A percentile compares a stretch with the other conserved stretches of the same genome.
These are phyloP conservation scores for Muscidifurax raptorellus DNA, from an alignment of 1,140 invertebrate species.

Conservation along the genomic window DNA sequence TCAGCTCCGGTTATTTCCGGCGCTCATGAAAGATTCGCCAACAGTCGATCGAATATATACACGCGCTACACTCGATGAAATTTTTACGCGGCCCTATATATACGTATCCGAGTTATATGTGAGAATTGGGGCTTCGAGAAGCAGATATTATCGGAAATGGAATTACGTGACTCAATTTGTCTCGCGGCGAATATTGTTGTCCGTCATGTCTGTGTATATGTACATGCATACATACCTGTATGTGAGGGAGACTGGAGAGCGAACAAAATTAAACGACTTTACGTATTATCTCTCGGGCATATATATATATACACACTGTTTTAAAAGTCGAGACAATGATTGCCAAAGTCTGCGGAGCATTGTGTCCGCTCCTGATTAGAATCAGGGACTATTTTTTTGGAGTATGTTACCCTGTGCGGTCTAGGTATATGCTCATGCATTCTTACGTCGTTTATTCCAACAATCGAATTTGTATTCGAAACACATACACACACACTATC, in stretches of 20 bases:
- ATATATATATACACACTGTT: too few species aligned
- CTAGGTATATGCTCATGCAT: not conserved
- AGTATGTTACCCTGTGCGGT: too few species aligned
- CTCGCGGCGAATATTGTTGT: not conserved
- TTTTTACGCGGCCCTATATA: not conserved
- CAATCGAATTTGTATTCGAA: not conserved
- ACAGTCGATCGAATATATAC: not conserved
- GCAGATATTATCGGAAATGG: not conserved
- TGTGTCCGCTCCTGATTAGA: not conserved
- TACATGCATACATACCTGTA: not conserved
- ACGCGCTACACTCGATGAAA: not conserved
- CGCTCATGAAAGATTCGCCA: not conserved
- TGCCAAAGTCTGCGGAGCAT: not conserved
- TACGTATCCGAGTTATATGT: not conserved
- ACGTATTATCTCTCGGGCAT: not conserved
- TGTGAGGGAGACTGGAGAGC: not conserved
- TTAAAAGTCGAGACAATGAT: not conserved
- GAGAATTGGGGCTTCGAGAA: not conserved
- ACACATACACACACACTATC: not conserved
- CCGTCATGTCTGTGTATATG: too few species aligned
- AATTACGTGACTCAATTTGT: conserved; percentile 9
- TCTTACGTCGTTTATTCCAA: not conserved
- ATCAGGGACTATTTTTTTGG: not conserved
- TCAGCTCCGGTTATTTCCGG: too few species aligned
- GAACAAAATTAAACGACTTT: not conserved